Conservation (phyloP, 1,140 invertebrate genomes). For the Tribolium castaneum region DNA sequence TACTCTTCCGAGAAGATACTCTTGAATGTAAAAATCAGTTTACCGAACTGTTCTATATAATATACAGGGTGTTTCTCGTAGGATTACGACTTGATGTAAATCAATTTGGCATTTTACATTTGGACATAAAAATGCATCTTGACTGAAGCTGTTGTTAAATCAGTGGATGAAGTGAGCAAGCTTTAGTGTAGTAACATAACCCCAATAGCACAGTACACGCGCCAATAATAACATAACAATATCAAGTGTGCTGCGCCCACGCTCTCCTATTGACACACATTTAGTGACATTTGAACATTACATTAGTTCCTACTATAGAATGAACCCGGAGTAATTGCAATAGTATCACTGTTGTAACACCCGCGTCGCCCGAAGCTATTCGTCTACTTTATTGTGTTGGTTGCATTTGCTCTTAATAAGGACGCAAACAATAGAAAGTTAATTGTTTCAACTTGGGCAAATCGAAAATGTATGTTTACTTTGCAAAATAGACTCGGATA, state of each 20-base stretch:
- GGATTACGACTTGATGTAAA: too few relatives aligned
- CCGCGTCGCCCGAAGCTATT: conserved; percentile 14
- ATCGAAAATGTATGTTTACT: conserved; percentile 14
- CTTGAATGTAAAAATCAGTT: too few relatives aligned
- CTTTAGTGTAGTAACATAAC: conserved; percentile 41
- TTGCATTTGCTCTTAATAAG: conserved; percentile 14
- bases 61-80: too few relatives aligned
- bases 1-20: too few relatives aligned
- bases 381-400: conserved; percentile 1
- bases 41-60: too few relatives aligned
- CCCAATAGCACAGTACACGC: conserved; percentile 47
- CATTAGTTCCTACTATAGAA: not conserved
- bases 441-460: conserved; percentile 2
- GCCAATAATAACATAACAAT: conserved; percentile 52
- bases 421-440: conserved; percentile 21
- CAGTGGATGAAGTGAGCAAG: not conserved
- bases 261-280: conserved; percentile 50
- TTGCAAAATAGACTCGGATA: not conserved
- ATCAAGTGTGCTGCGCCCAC: conserved; percentile 48
- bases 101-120: too few relatives aligned
- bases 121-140: too few relatives aligned
- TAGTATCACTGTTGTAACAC: conserved; percentile 31
- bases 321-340: conserved; percentile 18
- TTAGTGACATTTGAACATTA: conserved; percentile 49
- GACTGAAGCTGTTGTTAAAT: too few relatives aligned